These are phyloP conservation scores for Myopa testacea DNA, from an alignment of 2,888 invertebrate genomes.

Conservation along the genomic window DNA sequence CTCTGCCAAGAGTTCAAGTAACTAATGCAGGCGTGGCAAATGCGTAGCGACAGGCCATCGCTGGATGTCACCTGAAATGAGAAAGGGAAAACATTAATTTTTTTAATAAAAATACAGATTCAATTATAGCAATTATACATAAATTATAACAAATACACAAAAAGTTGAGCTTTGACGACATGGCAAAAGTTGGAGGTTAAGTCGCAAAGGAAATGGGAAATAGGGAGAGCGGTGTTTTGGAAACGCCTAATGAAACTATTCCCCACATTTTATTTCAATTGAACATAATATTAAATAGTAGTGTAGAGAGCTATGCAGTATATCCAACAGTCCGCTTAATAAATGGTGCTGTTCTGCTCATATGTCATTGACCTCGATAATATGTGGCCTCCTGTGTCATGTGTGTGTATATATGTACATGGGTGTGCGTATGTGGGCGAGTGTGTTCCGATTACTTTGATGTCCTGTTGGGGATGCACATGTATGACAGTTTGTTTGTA, in stretches of 20 bases:
- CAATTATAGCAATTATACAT: slow-evolving; percentile 1
- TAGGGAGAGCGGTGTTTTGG: background rate
- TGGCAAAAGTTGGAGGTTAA: background rate
- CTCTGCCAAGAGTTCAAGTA: slow-evolving; percentile 69
- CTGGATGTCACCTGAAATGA: slow-evolving; percentile 59
- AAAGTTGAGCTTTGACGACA: background rate
- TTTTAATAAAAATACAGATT: slow-evolving; percentile 17
- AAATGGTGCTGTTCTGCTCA: background rate
- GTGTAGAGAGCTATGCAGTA: background rate
- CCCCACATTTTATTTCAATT: slow-evolving; percentile 18
- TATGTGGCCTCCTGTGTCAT: background rate
- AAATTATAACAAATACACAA: slow-evolving; percentile 33
- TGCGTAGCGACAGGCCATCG: slow-evolving; percentile 65
- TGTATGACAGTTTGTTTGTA: background rate
- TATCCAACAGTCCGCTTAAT: slow-evolving; percentile 5
- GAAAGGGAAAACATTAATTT: background rate
- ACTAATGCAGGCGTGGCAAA: slow-evolving; percentile 68
- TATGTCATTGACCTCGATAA: slow-evolving; percentile 29
- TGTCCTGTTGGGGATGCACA: slow-evolving; percentile 14
- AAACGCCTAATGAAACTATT: background rate
- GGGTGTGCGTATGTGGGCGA: background rate
- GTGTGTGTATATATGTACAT: slow-evolving; percentile 1
- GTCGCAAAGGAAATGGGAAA: background rate
- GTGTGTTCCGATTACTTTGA: slow-evolving; percentile 1
- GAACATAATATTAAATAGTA: background rate